phyloP scores from a whole-genome alignment of 2,888 invertebrate genomes.

The Elysia crispata region DNA sequence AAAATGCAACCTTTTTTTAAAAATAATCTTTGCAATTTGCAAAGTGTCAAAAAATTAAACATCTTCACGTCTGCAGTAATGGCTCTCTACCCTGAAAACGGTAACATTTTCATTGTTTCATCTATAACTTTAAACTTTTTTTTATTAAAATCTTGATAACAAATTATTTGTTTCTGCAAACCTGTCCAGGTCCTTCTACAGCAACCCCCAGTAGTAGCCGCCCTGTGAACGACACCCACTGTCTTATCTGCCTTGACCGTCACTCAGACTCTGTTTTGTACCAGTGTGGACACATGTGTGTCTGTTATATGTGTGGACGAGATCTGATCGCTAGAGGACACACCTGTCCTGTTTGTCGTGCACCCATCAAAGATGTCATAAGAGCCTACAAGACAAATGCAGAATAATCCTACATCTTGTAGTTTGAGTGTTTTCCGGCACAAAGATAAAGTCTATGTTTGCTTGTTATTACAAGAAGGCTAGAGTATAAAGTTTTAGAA shows the following conservation, averaged over 20 bases:
- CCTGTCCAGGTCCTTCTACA: constrained; percentile 26
- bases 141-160: constrained; percentile 31
- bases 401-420: constrained; percentile 50
- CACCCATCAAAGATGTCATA: constrained; percentile 75
- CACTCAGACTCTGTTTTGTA: constrained; percentile 75
- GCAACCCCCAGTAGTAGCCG: constrained; percentile 36
- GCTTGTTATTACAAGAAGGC: no score
- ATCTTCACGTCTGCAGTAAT: not conserved
- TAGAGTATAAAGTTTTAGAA: no score
- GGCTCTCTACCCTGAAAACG: no score
- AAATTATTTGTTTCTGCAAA: constrained; percentile 30
- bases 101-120: not conserved
- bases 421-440: no score
- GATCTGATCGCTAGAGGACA: constrained; percentile 66
- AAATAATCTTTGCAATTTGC: no score
- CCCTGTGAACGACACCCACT: constrained; percentile 72
- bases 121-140: not conserved
- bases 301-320: constrained; percentile 74
- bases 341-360: constrained; percentile 75
- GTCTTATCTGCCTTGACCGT: constrained; percentile 75
- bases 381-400: constrained; percentile 69
- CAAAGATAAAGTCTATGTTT: no score
- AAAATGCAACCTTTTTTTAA: not conserved
- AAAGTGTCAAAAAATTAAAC: not conserved
- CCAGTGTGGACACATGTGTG: constrained; percentile 77